A percentile compares a stretch with the other conserved stretches of the same genome.
These are phyloP conservation scores for Procapra przewalskii DNA, from an alignment of 2,113 vertebrate genomes.

Conservation along the genomic window DNA sequence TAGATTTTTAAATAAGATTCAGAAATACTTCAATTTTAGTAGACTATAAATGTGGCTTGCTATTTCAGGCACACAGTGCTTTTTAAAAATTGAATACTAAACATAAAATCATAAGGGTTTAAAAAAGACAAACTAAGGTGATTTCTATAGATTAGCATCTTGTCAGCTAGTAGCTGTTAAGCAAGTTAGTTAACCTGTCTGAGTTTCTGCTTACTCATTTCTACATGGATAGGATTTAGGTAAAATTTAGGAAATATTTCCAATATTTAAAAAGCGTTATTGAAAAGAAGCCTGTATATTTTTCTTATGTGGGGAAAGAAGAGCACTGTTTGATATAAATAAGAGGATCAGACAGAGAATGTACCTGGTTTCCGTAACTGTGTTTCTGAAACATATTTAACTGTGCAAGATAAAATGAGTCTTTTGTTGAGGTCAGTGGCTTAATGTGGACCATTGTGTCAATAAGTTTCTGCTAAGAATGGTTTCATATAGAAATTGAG, in stretches of 20 bases:
- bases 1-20: slow-evolving; percentile 20
- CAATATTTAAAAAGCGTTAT: background rate
- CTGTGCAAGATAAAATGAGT: background rate
- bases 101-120: background rate
- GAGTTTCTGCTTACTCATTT: background rate
- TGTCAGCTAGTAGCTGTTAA: background rate
- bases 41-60: background rate
- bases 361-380: background rate
- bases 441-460: background rate
- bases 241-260: background rate
- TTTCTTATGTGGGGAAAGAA: background rate
- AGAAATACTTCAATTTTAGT: slow-evolving; percentile 27
- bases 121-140: background rate
- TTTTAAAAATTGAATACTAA: background rate
- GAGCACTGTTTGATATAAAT: background rate
- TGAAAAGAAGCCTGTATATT: background rate
- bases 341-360: background rate
- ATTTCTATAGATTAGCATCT: background rate
- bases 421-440: background rate
- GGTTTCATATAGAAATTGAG: background rate
- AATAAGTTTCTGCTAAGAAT: background rate
- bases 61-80: background rate
- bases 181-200: background rate
- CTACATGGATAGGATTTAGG: background rate
- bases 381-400: background rate